phyloP scores from a whole-genome alignment of 2,113 vertebrate genomes.

The Dipodomys spectabilis region DNA sequence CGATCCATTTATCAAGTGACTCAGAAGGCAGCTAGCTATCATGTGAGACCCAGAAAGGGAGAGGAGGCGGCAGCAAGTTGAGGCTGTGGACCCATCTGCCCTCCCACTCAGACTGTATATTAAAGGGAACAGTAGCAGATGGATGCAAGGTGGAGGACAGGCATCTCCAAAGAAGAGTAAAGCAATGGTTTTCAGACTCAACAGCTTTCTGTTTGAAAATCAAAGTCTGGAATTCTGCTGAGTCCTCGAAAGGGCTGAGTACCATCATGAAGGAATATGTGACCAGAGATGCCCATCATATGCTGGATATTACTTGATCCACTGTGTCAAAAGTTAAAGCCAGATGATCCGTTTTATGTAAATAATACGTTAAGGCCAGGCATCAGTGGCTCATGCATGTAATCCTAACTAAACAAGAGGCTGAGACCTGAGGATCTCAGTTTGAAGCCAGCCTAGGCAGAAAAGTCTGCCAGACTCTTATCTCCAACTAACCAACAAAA shows the following conservation, averaged over 20 bases:
- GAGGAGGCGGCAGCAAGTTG: background rate
- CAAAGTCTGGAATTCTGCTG: background rate
- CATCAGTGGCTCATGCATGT: no score
- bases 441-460: no score
- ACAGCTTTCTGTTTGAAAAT: constrained; percentile 17
- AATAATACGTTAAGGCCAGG: background rate
- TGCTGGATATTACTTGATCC: background rate
- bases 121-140: background rate
- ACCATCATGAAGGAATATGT: background rate
- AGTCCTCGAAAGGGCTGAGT: background rate
- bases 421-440: no score
- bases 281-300: background rate
- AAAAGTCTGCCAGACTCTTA: no score
- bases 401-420: no score
- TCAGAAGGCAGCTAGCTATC: background rate
- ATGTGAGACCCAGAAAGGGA: background rate
- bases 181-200: background rate
- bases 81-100: background rate
- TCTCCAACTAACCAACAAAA: no score
- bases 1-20: background rate
- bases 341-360: background rate
- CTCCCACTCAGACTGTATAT: background rate
- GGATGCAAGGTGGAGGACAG: background rate
- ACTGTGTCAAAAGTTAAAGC: background rate
- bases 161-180: background rate